A percentile compares a stretch with the other conserved stretches of the same genome.
These are phyloP conservation scores for Porites divaricata DNA, from an alignment of 92 coral and sea anemone genomes.

Conservation along the genomic window DNA sequence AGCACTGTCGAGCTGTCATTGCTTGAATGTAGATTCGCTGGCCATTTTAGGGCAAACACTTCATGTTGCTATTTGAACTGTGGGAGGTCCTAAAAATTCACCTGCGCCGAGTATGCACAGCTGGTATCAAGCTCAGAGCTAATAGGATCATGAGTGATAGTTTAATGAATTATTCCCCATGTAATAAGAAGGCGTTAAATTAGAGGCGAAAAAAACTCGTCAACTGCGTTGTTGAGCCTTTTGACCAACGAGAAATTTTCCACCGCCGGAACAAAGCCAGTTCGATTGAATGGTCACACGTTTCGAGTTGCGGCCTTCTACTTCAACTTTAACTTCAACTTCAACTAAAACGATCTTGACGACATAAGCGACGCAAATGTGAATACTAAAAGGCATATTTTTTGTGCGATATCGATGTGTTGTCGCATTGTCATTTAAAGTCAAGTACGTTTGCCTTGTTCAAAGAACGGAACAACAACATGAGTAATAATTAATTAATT, in stretches of 20 bases:
- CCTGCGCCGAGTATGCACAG: constrained; percentile 83
- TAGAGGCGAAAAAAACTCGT: constrained; percentile 35
- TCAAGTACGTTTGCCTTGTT: constrained; percentile 52
- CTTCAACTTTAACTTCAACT: no score
- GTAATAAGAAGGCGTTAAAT: constrained; percentile 71
- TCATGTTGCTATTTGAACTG: constrained; percentile 85
- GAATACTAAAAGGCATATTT: background rate
- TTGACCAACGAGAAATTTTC: constrained; percentile 25
- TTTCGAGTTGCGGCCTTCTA: background rate
- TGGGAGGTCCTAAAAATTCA: constrained; percentile 64
- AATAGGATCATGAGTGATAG: constrained; percentile 80
- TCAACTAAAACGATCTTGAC: background rate
- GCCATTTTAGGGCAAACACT: constrained; percentile 70
- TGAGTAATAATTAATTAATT: constrained; percentile 51
- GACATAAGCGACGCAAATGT: background rate
- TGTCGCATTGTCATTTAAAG: constrained; percentile 44
- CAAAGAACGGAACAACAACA: constrained; percentile 24
- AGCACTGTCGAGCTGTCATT: constrained; percentile 48
- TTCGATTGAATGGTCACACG: background rate
- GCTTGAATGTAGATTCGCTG: constrained; percentile 46
- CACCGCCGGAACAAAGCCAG: constrained; percentile 33
- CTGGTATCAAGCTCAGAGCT: constrained; percentile 67
- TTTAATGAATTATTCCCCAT: constrained; percentile 78
- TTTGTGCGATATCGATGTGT: constrained; percentile 34
- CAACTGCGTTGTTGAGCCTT: constrained; percentile 5